Base-by-base conservation (phyloP, 2,113 vertebrate genomes). In the Theropithecus gelada region DNA sequence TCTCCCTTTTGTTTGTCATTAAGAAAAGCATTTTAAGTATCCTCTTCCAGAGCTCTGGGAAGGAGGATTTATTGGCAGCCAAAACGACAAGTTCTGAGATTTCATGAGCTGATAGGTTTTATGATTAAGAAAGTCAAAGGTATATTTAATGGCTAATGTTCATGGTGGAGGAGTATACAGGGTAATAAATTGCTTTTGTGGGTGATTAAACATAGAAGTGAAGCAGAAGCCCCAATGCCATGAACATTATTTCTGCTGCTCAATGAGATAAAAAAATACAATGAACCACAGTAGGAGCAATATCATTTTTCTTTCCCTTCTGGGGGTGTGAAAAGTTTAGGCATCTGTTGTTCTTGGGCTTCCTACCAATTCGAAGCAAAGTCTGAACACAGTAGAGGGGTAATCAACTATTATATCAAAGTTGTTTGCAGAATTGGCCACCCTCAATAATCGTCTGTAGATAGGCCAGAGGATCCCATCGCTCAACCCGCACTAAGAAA, bases 71-170 rank as follows among this genome's bases (percentile, higher is more conserved):
- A 98, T 96, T 93, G 97, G 91, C 97, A 94, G 73, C 97, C 93
- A 80, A 93, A 79, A 97, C 59, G 97, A 98, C 97, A 98, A 94
- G 98, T 98, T 98, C 98, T 97, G 98, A 98, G 98, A 98, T 97
- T 98, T 98, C 98, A 98, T 97, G 98, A 98, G 98, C 98, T 97
- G 98, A 98, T 98, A 97, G 98, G 96, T 98, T 98, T 98, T 98
- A 98, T 98, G 98, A 98, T 99, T 98, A 98, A 99, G 98, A 98
- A 98, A 99, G 98, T 98, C 98, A 98, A 98, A 98, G 98, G 98
- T 98, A 79, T 97, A 97, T 98, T 99, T 98, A 99, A 98, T 98
- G 97, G 98, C 98, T 98, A 98, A 98, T 98, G 98, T 98, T 98
- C 98, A 90, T 59, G 94, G 98, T 87, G 92, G 98, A 98, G 93